phyloP scores from a whole-genome alignment of 2,797 vertebrate species.

The Etheostoma perlongum region DNA sequence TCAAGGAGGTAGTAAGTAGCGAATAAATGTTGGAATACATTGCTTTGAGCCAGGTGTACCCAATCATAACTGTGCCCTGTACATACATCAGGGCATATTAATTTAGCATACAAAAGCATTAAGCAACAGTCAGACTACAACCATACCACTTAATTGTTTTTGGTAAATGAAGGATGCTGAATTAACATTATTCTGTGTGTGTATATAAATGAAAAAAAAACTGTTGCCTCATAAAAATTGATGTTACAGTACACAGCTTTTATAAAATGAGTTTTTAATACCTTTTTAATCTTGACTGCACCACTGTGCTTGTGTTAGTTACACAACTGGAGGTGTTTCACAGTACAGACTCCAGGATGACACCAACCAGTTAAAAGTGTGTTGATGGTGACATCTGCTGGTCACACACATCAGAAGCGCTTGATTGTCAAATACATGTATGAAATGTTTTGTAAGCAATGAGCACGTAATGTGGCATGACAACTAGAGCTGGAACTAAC shows the following conservation, averaged over 20 bases:
- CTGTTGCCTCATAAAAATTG: not conserved
- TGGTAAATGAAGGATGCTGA: not conserved
- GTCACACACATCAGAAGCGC: conserved; percentile 27
- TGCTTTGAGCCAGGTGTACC: not conserved
- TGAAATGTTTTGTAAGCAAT: not conserved
- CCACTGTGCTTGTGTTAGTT: not conserved
- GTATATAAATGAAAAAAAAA: not conserved
- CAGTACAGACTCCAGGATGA: not conserved
- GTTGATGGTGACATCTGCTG: conserved; percentile 82
- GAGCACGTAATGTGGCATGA: not conserved
- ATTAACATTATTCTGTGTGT: not conserved
- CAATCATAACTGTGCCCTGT: not conserved
- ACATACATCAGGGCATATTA: not conserved
- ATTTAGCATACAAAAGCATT: not conserved
- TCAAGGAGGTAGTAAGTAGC: not conserved
- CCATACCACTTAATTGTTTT: not conserved
- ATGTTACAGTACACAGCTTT: accelerated
- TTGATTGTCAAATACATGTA: not conserved
- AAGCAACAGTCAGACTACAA: not conserved
- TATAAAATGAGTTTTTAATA: accelerated
- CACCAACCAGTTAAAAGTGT: conserved; percentile 34
- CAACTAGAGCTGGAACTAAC: not conserved
- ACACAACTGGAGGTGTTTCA: conserved; percentile 7
- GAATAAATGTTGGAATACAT: not conserved
- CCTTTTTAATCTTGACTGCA: not conserved